Evolutionary conservation across 1,140 invertebrate species (phyloP).

Genomic region (Apis mellifera): Amel_HAv3.1 CM009944.2:2179501-2180000

Average conservation of each 20-base stretch:
- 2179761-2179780: slow-evolving; percentile 44
- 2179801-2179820: slow-evolving; percentile 34
- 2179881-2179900: slow-evolving; percentile 36
- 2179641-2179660: slow-evolving; percentile 41
- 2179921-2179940: slow-evolving; percentile 22
- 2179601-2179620: not conserved
- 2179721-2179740: slow-evolving; percentile 2
- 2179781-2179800: slow-evolving; percentile 17
- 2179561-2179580: too few species aligned
- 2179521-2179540: too few species aligned
- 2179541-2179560: too few species aligned
- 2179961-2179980: not conserved
- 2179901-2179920: slow-evolving; percentile 31
- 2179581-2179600: too few species aligned
- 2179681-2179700: slow-evolving; percentile 2
- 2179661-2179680: not conserved
- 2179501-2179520: too few species aligned
- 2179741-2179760: slow-evolving; percentile 39
- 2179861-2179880: slow-evolving; percentile 58
- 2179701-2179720: too few species aligned
- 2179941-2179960: slow-evolving; percentile 4
- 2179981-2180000: too few species aligned
- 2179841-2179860: slow-evolving; percentile 56
- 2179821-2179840: slow-evolving; percentile 39
- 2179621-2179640: slow-evolving; percentile 35